Percentiles rank a stretch among this genome's conserved stretches.
phyloP scores from a whole-genome alignment of 1,140 invertebrate species.

The Eueides isabella region DNA sequence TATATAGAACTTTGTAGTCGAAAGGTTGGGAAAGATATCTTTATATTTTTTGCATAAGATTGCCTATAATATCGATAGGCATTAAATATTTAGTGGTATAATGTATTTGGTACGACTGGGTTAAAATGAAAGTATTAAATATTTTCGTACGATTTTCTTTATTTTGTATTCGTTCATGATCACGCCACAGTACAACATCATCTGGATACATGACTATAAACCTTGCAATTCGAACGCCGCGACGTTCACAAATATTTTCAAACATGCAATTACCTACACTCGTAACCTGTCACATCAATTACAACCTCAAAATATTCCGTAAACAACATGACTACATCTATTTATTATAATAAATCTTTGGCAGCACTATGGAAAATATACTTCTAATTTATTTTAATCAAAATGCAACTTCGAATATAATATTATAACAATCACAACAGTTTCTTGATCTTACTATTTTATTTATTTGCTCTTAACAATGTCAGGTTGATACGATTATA shows the following conservation, averaged over 20 bases:
- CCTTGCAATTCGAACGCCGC: conserved; percentile 23
- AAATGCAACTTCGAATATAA: conserved; percentile 80
- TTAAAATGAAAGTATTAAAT: conserved; percentile 9
- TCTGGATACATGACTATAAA: conserved; percentile 26
- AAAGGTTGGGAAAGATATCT: too few species aligned
- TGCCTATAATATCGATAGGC: too few species aligned
- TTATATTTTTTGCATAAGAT: too few species aligned
- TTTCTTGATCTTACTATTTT: conserved; percentile 63
- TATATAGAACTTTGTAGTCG: too few species aligned
- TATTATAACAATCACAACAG: conserved; percentile 79
- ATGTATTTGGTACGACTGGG: neutral
- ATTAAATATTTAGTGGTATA: neutral
- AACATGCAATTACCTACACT: conserved; percentile 45
- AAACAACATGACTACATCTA: conserved; percentile 76
- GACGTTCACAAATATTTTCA: conserved; percentile 19
- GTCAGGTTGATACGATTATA: conserved; percentile 36
- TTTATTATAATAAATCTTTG: conserved; percentile 74
- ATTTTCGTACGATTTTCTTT: conserved; percentile 51
- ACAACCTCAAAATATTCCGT: conserved; percentile 75
- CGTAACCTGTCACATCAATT: conserved; percentile 57
- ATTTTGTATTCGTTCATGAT: conserved; percentile 72
- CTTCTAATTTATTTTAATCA: conserved; percentile 77
- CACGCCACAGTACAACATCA: conserved; percentile 47
- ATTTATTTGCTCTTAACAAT: conserved; percentile 38
- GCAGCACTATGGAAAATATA: conserved; percentile 82